Evolutionary conservation across 2,888 invertebrate genomes (phyloP).

Genomic region (Hyles lineata): DNA sequence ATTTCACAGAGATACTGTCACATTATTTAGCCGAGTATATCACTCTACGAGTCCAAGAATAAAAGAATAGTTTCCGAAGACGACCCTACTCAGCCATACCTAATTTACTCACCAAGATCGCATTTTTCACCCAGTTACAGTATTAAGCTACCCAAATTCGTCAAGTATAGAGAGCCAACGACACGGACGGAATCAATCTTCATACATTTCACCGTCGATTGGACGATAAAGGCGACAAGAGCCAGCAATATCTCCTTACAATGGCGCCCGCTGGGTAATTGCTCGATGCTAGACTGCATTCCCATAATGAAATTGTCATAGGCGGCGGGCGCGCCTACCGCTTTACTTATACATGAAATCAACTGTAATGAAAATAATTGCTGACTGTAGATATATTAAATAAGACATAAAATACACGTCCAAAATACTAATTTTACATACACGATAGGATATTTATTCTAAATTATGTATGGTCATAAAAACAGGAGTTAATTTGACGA

Average conservation of each 20-base stretch:
- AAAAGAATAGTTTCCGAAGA: not conserved
- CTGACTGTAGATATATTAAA: not conserved
- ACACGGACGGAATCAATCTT: conserved; percentile 60
- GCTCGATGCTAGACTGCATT: conserved; percentile 62
- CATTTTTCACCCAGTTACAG: conserved; percentile 22
- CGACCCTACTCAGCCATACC: not conserved
- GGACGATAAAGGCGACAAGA: conserved; percentile 55
- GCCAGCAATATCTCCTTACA: conserved; percentile 55
- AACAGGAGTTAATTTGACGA: too few relatives aligned
- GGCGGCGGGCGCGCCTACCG: conserved; percentile 47
- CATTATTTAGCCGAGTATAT: not conserved
- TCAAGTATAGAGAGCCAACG: conserved; percentile 45
- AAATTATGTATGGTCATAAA: too few relatives aligned
- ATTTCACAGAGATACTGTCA: not conserved
- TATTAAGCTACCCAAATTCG: conserved; percentile 11
- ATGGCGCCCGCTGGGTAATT: conserved; percentile 64
- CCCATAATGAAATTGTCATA: conserved; percentile 65
- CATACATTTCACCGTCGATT: conserved; percentile 62
- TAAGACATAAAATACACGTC: not conserved
- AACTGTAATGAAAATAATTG: conserved; percentile 32
- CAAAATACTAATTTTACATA: not conserved
- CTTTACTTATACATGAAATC: conserved; percentile 43
- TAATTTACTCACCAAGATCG: conserved; percentile 3
- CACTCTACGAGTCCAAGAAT: not conserved
- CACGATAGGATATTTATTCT: too few relatives aligned